Evolutionary conservation across 2,888 invertebrate genomes (phyloP).

Genomic region (Cantharis nigra): DNA sequence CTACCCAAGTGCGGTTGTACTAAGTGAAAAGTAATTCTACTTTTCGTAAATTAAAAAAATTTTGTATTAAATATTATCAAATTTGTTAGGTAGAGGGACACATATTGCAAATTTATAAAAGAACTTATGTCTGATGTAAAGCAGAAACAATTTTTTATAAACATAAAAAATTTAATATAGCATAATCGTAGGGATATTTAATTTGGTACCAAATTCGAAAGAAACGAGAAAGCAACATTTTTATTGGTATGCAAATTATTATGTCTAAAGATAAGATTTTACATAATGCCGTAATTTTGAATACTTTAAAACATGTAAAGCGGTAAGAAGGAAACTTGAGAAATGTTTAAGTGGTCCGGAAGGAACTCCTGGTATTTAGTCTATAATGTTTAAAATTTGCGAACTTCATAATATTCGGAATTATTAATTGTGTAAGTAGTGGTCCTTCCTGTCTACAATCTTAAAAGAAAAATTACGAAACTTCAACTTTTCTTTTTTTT

Average conservation of each 20-base stretch:
- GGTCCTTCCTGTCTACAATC: background rate
- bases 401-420: background rate
- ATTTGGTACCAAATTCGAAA: background rate
- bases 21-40: too few relatives aligned
- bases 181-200: background rate
- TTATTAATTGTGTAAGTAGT: background rate
- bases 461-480: background rate
- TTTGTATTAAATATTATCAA: too few relatives aligned
- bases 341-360: background rate
- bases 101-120: background rate
- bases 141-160: background rate
- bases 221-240: background rate
- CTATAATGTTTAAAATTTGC: background rate
- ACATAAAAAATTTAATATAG: background rate
- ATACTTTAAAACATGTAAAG: background rate
- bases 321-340: background rate
- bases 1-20: too few relatives aligned
- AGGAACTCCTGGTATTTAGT: background rate
- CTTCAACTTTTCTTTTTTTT: background rate
- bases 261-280: background rate
- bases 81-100: too few relatives aligned
- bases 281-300: background rate
- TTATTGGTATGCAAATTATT: background rate
- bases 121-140: background rate
- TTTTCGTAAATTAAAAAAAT: too few relatives aligned